These are phyloP conservation scores for Rana temporaria DNA, from an alignment of 2,113 vertebrate genomes.

Conservation along the genomic window DNA sequence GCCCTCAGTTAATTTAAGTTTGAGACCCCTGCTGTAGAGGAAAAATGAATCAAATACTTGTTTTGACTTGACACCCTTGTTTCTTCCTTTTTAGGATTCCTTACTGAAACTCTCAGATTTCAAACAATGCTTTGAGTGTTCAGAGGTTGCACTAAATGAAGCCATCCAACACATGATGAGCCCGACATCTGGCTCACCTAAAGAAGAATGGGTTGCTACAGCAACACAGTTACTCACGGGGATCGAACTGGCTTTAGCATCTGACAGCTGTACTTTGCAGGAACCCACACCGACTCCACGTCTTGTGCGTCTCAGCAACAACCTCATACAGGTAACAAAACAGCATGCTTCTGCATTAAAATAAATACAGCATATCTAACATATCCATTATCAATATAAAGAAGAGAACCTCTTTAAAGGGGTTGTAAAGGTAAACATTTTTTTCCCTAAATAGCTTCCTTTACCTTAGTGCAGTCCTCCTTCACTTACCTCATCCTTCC, in stretches of 20 bases:
- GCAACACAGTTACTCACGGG: constrained; percentile 86
- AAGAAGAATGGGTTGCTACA: constrained; percentile 93
- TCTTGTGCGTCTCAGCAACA: constrained; percentile 85
- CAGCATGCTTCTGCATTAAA: not conserved
- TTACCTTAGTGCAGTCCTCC: no score
- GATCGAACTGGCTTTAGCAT: constrained; percentile 82
- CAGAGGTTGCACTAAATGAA: constrained; percentile 92
- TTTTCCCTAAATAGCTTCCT: no score
- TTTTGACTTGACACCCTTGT: not conserved
- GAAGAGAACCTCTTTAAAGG: no score
- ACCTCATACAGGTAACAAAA: constrained; percentile 89
- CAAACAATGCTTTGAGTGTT: constrained; percentile 88
- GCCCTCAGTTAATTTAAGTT: no score
- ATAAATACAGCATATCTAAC: not conserved
- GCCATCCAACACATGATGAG: constrained; percentile 91
- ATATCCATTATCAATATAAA: no score
- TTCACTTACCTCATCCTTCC: no score
- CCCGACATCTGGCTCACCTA: constrained; percentile 74
- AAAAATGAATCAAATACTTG: not conserved
- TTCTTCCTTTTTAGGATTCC: constrained; percentile 80
- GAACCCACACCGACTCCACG: constrained; percentile 74
- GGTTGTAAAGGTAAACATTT: no score
- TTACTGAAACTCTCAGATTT: constrained; percentile 86
- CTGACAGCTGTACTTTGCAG: constrained; percentile 75
- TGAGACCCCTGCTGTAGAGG: no score